Evolutionary conservation across 2,113 vertebrate genomes (phyloP).

Genomic region (Malurus elegans): DNA sequence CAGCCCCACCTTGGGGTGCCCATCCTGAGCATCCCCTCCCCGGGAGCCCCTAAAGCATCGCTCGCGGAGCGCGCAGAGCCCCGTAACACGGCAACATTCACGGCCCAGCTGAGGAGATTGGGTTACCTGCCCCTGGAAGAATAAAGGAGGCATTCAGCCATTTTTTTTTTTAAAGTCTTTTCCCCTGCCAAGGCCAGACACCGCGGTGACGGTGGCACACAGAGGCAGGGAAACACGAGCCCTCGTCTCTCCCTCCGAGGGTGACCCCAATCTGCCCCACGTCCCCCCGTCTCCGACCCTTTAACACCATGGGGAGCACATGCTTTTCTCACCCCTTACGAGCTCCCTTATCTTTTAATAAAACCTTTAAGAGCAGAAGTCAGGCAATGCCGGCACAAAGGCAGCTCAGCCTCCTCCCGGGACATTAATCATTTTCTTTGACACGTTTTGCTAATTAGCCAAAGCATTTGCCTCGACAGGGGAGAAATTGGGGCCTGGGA

Average conservation of each 20-base stretch:
- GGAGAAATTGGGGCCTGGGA: constrained; percentile 25
- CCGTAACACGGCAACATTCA: neutral
- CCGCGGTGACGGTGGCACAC: neutral
- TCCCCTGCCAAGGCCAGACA: constrained; percentile 45
- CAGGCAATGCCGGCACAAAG: neutral
- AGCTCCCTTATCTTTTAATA: constrained; percentile 49
- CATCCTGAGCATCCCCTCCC: neutral
- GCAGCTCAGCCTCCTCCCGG: constrained; percentile 29
- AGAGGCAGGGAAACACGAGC: constrained; percentile 22
- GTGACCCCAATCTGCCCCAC: neutral
- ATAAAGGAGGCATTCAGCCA: constrained; percentile 50
- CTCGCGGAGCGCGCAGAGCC: accelerated
- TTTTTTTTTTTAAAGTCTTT: neutral
- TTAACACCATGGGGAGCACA: neutral
- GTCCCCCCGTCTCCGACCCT: neutral
- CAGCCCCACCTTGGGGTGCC: neutral
- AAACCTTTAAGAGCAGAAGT: constrained; percentile 48
- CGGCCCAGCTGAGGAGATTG: neutral
- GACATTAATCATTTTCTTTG: constrained; percentile 52
- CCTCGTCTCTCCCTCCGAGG: neutral
- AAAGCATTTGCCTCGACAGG: neutral
- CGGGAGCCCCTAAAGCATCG: accelerated
- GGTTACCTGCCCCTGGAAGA: constrained; percentile 43
- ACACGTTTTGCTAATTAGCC: constrained; percentile 57
- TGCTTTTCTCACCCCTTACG: neutral